A percentile compares a stretch with the other conserved stretches of the same genome.
These are phyloP conservation scores for Drosophila anomalipes DNA, from an alignment of 2,888 invertebrate species.

Conservation along the genomic window DNA sequence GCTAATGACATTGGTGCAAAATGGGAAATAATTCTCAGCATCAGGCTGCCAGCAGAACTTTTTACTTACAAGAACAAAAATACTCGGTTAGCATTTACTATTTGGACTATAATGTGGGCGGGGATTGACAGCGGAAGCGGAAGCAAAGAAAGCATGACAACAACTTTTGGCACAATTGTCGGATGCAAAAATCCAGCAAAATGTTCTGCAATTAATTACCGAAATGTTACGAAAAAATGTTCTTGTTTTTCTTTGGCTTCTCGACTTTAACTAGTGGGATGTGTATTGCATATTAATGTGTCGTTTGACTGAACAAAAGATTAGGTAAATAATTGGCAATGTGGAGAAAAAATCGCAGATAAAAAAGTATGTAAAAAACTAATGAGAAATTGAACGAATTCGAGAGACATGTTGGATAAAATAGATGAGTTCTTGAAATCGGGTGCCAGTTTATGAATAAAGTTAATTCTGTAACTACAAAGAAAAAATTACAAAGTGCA, in stretches of 20 bases:
- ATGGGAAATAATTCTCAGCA: slow-evolving; percentile 37
- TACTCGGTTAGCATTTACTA: slow-evolving; percentile 31
- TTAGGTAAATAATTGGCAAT: slow-evolving; percentile 29
- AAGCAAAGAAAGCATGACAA: slow-evolving; percentile 53
- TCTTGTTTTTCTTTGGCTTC: slow-evolving; percentile 2
- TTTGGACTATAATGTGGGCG: slow-evolving; percentile 1
- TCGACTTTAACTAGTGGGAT: neutral
- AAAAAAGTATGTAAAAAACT: neutral
- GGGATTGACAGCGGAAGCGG: slow-evolving; percentile 54
- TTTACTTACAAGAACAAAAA: slow-evolving; percentile 40
- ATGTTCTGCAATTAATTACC: slow-evolving; percentile 73
- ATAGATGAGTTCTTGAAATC: neutral
- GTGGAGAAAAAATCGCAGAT: neutral
- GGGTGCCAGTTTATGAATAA: neutral
- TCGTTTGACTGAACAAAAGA: slow-evolving; percentile 1
- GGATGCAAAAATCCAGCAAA: slow-evolving; percentile 64
- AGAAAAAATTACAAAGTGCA: neutral
- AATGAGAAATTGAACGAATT: neutral
- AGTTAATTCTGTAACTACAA: neutral
- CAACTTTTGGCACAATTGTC: slow-evolving; percentile 61
- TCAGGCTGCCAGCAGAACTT: slow-evolving; percentile 51
- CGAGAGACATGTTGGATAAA: neutral
- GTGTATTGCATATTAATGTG: slow-evolving; percentile 31
- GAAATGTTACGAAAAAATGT: slow-evolving; percentile 16
- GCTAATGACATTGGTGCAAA: slow-evolving; percentile 53